Percentiles rank a stretch among this genome's conserved stretches.
These are phyloP conservation scores for Callyntrura guangdongensis DNA, from an alignment of 2,888 invertebrate genomes.

Conservation along the genomic window DNA sequence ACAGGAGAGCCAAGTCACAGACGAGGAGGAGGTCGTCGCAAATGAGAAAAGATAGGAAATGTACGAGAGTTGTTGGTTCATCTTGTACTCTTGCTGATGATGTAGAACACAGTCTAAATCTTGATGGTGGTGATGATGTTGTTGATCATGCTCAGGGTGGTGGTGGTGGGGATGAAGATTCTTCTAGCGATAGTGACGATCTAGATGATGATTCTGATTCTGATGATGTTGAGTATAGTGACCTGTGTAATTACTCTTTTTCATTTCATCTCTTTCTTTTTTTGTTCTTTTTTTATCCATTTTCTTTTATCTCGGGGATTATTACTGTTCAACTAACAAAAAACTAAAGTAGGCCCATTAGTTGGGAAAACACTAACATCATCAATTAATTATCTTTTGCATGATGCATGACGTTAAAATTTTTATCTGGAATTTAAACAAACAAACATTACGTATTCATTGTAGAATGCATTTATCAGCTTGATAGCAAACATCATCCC, in stretches of 20 bases:
- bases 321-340: slow-evolving; percentile 7
- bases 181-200: slow-evolving; percentile 68
- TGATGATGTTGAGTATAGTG: slow-evolving; percentile 65
- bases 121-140: slow-evolving; percentile 59
- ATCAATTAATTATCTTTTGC: too few relatives aligned
- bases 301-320: slow-evolving; percentile 27
- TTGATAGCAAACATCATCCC: background rate
- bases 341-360: background rate
- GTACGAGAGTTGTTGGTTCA: slow-evolving; percentile 70
- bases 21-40: slow-evolving; percentile 83
- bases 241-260: slow-evolving; percentile 67
- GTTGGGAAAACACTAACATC: background rate
- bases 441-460: background rate
- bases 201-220: slow-evolving; percentile 55
- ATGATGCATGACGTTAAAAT: background rate
- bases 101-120: slow-evolving; percentile 38
- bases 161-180: slow-evolving; percentile 47
- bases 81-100: slow-evolving; percentile 43
- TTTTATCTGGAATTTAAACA: background rate
- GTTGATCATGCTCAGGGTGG: slow-evolving; percentile 50
- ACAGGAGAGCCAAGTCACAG: slow-evolving; percentile 82
- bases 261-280: slow-evolving; percentile 40
- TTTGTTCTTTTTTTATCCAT: slow-evolving; percentile 50
- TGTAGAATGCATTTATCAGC: background rate
- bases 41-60: slow-evolving; percentile 83